phyloP scores from a whole-genome alignment of 2,113 vertebrate genomes.

The Stegostoma tigrinum region DNA sequence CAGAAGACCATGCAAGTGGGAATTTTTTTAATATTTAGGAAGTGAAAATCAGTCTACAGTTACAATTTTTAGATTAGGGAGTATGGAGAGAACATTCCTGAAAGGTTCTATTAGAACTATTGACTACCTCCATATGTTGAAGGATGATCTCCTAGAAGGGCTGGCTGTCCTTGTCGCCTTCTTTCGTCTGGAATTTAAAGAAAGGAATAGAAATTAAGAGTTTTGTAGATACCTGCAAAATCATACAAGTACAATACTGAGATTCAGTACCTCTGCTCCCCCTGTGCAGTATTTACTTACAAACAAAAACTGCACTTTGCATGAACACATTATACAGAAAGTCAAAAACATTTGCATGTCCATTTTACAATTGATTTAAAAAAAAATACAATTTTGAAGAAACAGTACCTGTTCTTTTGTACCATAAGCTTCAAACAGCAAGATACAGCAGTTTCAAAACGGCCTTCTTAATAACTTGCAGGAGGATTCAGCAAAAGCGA shows the following conservation, averaged over 20 bases:
- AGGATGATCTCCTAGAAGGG: constrained; percentile 93
- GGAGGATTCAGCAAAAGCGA: constrained; percentile 81
- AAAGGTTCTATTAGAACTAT: constrained; percentile 42
- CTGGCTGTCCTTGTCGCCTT: constrained; percentile 86
- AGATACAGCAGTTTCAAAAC: constrained; percentile 71
- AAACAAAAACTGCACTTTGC: background rate
- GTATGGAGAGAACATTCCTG: background rate
- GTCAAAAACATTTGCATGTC: constrained; percentile 39
- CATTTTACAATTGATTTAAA: constrained; percentile 50
- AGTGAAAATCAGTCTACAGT: background rate
- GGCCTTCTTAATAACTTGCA: constrained; percentile 64
- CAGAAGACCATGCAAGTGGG: background rate
- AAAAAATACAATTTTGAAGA: constrained; percentile 58
- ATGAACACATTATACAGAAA: constrained; percentile 21
- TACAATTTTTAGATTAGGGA: background rate
- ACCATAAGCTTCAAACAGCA: constrained; percentile 80
- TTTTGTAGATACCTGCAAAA: background rate
- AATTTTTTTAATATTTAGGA: background rate
- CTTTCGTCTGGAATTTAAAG: constrained; percentile 74
- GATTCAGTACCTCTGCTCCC: background rate
- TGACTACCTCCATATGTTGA: constrained; percentile 81
- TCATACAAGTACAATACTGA: background rate
- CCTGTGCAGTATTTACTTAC: background rate
- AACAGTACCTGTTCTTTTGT: constrained; percentile 74
- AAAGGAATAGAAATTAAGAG: constrained; percentile 43